Base-by-base conservation (phyloP, 2,888 invertebrate species). In the Hartigia nigra region DNA sequence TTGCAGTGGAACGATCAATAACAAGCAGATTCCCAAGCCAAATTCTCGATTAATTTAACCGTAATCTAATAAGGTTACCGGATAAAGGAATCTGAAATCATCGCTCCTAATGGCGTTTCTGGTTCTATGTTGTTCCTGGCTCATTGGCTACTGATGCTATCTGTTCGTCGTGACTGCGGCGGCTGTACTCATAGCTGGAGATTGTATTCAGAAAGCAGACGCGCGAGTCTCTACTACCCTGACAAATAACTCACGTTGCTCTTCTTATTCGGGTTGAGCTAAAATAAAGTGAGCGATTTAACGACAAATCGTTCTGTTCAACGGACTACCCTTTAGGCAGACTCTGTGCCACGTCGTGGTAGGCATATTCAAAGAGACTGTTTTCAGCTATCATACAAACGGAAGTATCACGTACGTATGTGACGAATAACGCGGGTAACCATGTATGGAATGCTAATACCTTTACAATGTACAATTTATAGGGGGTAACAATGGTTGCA, bases 161-260 rank as follows among this genome's bases (percentile, higher is more conserved):
- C 12, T 74, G 35, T 55, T 69, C 69, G 79, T 55, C 31, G 70
- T 23, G 72, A 34, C 76, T 74, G 70, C 70, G 39, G 77, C 70
- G 39, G 34, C 78, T 81, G 77, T 81, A 76, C 81, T 82, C 78
- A 76, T 69, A 80, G 78, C 69, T 80, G 82, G 80, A 81, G 81
- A 85, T 82, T 80, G 84, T 85, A 84, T 83, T 82, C 82, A 78
- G 83, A 80, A 75, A 70, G 76, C 76, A 70, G 81, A 84, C 81
- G 80, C 76, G 77, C 79, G 76, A 80, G 81, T 76, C 77, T 79
- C 77, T 79, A 79, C 82, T 82, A 84, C 82, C 80, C 82, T 83
- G 82, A 87, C 85, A 86, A 88, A 88, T 87, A 86, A 83, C 82
- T 80, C 81, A 82, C 85, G 85, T 86, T 82, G 82, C 80, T 86